These are phyloP conservation scores for Trissolcus brochymenae DNA, from an alignment of 2,888 invertebrate genomes.

Conservation along the genomic window DNA sequence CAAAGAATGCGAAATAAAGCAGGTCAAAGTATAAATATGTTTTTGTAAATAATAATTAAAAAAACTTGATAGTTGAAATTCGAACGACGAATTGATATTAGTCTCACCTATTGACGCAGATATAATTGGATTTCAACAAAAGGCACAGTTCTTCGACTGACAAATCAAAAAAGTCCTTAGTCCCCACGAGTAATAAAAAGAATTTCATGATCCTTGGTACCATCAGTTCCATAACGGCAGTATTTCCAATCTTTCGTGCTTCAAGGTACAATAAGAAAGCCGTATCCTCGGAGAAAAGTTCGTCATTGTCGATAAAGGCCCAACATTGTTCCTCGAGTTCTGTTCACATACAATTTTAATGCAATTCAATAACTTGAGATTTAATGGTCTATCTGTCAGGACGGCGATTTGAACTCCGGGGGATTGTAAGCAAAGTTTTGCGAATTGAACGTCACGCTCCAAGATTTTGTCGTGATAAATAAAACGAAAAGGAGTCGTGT, in stretches of 20 bases:
- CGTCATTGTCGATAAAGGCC: slow-evolving; percentile 84
- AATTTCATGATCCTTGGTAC: slow-evolving; percentile 85
- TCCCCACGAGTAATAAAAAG: slow-evolving; percentile 86
- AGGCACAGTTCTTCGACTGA: slow-evolving; percentile 82
- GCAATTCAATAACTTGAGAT: slow-evolving; percentile 47
- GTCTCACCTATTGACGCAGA: slow-evolving; percentile 83
- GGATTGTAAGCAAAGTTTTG: slow-evolving; percentile 29
- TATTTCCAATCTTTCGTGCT: slow-evolving; percentile 79
- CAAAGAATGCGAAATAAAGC: too few relatives aligned
- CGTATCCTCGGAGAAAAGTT: slow-evolving; percentile 85
- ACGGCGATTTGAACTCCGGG: slow-evolving; percentile 19
- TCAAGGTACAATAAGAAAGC: slow-evolving; percentile 84
- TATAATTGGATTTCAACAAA: slow-evolving; percentile 84
- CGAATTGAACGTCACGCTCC: slow-evolving; percentile 44
- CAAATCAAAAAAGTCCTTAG: slow-evolving; percentile 84
- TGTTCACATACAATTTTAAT: slow-evolving; percentile 66
- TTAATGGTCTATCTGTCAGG: slow-evolving; percentile 40
- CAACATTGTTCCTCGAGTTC: slow-evolving; percentile 87
- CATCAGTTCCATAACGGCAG: slow-evolving; percentile 84
- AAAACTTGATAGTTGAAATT: neutral
- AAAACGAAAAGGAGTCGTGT: slow-evolving; percentile 22
- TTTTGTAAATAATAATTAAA: too few relatives aligned
- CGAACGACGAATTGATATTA: slow-evolving; percentile 2
- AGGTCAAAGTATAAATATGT: too few relatives aligned
- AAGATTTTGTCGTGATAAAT: slow-evolving; percentile 8